A percentile compares a stretch with the other conserved stretches of the same genome.
phyloP scores from a whole-genome alignment of 2,888 invertebrate species.

The Andrena minutula region DNA sequence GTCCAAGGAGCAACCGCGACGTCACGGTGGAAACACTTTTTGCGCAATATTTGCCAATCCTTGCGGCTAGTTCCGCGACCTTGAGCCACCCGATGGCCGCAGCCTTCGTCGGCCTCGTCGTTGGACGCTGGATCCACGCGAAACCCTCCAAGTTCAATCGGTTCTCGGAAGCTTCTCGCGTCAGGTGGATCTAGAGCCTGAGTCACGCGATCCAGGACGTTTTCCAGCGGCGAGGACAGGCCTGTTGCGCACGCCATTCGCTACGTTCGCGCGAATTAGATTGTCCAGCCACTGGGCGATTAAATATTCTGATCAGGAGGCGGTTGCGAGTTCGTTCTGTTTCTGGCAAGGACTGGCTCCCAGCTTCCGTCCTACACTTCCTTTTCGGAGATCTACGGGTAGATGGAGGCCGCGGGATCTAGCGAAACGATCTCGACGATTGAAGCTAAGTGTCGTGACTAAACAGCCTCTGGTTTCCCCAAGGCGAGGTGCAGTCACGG shows the following conservation, averaged over 20 bases:
- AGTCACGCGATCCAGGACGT: slow-evolving; percentile 52
- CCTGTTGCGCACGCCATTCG: slow-evolving; percentile 4
- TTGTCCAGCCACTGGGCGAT: slow-evolving; percentile 38
- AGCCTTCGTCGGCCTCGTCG: slow-evolving; percentile 15
- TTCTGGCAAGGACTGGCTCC: slow-evolving; percentile 67
- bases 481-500: slow-evolving; percentile 56
- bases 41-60: slow-evolving; percentile 38
- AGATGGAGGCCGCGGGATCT: slow-evolving; percentile 66
- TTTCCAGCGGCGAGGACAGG: slow-evolving; percentile 31
- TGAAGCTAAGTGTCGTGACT: slow-evolving; percentile 43
- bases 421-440: slow-evolving; percentile 65
- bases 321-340: slow-evolving; percentile 53
- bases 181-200: slow-evolving; percentile 41
- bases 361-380: slow-evolving; percentile 59
- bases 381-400: slow-evolving; percentile 36
- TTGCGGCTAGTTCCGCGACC: slow-evolving; percentile 32
- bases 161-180: slow-evolving; percentile 62
- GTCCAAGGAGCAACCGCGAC: background rate
- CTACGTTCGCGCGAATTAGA: slow-evolving; percentile 57
- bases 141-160: slow-evolving; percentile 56
- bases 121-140: slow-evolving; percentile 24
- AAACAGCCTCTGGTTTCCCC: slow-evolving; percentile 63
- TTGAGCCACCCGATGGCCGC: slow-evolving; percentile 21
- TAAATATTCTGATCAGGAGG: slow-evolving; percentile 73
- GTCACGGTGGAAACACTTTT: slow-evolving; percentile 26